A percentile compares a stretch with the other conserved stretches of the same genome.
phyloP scores from a whole-genome alignment of 2,797 vertebrate genomes.

The Thripadectes ignobilis region DNA sequence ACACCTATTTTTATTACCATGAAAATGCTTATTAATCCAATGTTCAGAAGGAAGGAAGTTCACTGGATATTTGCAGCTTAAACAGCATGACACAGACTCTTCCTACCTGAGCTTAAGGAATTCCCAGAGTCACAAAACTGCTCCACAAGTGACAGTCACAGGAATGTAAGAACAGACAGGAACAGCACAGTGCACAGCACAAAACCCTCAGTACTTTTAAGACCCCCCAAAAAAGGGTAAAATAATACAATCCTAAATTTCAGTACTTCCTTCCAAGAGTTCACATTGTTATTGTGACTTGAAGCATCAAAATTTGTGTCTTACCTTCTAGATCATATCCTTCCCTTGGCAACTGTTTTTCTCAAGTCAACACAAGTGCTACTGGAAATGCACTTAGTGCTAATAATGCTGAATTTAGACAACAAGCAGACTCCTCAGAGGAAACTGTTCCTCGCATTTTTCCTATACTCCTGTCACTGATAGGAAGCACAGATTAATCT shows the following conservation, averaged over 20 bases:
- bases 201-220: neutral
- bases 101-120: neutral
- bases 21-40: neutral
- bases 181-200: neutral
- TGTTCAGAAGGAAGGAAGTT: neutral
- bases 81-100: neutral
- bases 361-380: neutral
- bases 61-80: neutral
- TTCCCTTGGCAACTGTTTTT: neutral
- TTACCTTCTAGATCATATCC: neutral
- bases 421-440: neutral
- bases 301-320: neutral
- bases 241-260: neutral
- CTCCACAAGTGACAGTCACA: neutral
- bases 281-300: neutral
- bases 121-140: neutral
- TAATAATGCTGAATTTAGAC: neutral
- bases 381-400: neutral
- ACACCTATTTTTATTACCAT: neutral
- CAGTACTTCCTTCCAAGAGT: neutral
- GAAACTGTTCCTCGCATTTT: neutral
- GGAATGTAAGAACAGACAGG: neutral
- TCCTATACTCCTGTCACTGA: neutral
- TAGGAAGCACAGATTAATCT: neutral
- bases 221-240: neutral